These are phyloP conservation scores for Nesogale talazaci DNA, from an alignment of 2,113 vertebrate species.

Conservation along the genomic window DNA sequence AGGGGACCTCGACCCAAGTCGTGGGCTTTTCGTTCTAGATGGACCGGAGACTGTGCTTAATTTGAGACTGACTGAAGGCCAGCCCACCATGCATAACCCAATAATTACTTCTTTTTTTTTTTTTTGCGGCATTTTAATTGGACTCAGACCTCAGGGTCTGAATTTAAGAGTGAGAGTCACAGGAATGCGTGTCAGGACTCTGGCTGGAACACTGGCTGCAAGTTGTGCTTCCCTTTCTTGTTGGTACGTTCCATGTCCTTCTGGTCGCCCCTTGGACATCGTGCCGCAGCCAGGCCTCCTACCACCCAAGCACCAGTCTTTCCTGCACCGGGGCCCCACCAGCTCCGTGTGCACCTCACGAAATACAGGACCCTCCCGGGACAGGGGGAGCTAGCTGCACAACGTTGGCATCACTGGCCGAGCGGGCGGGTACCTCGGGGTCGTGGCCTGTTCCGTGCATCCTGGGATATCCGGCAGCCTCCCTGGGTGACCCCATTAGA, in stretches of 20 bases:
- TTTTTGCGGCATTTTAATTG: slow-evolving; percentile 48
- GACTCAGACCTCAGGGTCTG: slow-evolving; percentile 47
- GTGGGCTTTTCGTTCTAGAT: background rate
- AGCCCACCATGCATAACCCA: background rate
- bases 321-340: background rate
- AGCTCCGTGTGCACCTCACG: accelerated
- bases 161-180: slow-evolving; percentile 54
- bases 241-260: background rate
- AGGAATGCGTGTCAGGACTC: slow-evolving; percentile 13
- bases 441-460: background rate
- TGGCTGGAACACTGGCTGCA: slow-evolving; percentile 7
- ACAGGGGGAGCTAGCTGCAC: background rate
- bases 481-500: background rate
- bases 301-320: background rate
- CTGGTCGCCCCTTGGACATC: background rate
- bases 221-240: background rate
- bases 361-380: background rate
- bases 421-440: background rate
- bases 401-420: background rate
- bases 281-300: background rate
- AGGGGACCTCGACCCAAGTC: background rate
- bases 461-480: background rate
- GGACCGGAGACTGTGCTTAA: background rate
- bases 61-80: slow-evolving; percentile 28
- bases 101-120: background rate